Conservation (phyloP, 2,113 vertebrate species). For the Microtus richardsoni region DNA sequence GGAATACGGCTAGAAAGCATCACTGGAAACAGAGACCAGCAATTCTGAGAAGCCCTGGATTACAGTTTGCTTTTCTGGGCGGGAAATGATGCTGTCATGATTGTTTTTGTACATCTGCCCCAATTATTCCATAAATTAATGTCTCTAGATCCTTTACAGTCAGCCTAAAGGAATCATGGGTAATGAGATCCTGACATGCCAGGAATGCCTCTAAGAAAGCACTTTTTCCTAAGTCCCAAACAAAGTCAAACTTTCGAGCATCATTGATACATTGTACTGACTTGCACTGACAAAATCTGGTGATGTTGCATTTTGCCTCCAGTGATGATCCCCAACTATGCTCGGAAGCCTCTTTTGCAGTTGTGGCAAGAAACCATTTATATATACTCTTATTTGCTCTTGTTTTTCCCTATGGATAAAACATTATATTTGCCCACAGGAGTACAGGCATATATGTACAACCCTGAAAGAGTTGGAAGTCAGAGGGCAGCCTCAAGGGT, state of each 20-base stretch:
- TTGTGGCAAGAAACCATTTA: neutral
- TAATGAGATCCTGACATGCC: neutral
- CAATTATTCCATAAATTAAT: neutral
- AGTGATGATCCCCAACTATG: neutral
- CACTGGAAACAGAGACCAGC: neutral
- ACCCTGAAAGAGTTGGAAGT: neutral
- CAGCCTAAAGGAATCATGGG: neutral
- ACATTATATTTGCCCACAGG: no score
- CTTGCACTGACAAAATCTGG: neutral
- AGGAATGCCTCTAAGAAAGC: neutral
- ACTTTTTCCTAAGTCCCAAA: neutral
- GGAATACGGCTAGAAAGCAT: neutral
- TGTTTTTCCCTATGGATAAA: neutral
- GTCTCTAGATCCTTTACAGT: neutral
- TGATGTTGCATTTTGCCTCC: neutral
- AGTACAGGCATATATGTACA: neutral
- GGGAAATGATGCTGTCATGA: neutral
- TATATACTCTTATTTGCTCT: neutral
- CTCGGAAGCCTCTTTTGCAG: neutral
- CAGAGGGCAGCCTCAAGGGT: no score
- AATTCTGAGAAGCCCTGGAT: neutral
- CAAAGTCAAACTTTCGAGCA: neutral
- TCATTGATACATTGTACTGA: neutral
- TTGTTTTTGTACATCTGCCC: slow-evolving; percentile 8
- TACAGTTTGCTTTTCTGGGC: neutral